A percentile compares a stretch with the other conserved stretches of the same genome.
These are phyloP conservation scores for Xiphophorus hellerii DNA, from an alignment of 2,113 vertebrate species.

Conservation along the genomic window DNA sequence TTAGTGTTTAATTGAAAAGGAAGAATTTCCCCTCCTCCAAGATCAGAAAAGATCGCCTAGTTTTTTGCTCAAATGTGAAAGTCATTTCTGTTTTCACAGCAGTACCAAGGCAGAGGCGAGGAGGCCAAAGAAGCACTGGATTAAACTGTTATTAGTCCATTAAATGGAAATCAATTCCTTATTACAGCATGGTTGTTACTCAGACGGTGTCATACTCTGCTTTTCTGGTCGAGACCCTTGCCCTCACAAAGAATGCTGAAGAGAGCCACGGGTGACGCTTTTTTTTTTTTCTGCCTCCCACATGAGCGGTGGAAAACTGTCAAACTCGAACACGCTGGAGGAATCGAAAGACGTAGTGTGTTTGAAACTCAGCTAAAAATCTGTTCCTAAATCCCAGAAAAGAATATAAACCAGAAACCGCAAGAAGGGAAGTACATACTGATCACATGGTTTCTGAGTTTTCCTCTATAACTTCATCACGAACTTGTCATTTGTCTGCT, in stretches of 20 bases:
- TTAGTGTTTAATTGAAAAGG: too few species aligned
- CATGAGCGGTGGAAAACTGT: not conserved
- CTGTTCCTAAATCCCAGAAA: not conserved
- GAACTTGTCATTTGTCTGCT: not conserved
- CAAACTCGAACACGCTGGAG: not conserved
- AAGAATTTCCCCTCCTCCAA: too few species aligned
- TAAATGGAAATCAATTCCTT: not conserved
- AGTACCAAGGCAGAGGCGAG: not conserved
- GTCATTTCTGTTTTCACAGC: not conserved
- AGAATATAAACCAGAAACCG: not conserved
- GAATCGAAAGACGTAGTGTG: not conserved
- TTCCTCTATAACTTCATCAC: not conserved
- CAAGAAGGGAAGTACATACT: too few species aligned
- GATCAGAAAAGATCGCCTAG: too few species aligned
- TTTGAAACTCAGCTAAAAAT: not conserved
- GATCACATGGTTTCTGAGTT: not conserved
- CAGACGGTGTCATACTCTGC: not conserved
- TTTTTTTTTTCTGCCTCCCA: not conserved
- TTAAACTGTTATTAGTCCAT: not conserved
- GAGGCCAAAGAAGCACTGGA: not conserved
- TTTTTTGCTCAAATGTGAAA: not conserved
- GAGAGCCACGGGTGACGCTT: not conserved
- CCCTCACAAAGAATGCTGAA: not conserved
- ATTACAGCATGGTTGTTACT: not conserved
- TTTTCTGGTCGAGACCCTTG: not conserved